Base-by-base conservation (phyloP, 2,113 vertebrate species). In the Prunella himalayana region DNA sequence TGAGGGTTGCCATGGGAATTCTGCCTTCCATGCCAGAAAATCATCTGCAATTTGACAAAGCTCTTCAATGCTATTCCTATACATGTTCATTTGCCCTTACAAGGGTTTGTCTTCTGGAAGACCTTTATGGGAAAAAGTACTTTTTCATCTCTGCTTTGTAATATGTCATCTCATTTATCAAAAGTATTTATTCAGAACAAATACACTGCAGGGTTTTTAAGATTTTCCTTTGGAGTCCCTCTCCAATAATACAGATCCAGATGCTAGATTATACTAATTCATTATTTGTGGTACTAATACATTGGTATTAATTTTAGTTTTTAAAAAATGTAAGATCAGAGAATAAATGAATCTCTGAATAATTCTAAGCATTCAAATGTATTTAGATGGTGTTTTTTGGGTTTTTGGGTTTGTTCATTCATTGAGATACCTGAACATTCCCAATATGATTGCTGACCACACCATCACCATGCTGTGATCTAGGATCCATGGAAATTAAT, bases 1-100 rank as follows among this genome's bases (percentile, higher is more conserved):
- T 60, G 54, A 50, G 8, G 60, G 66, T 72, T 96, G 80, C 68
- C 73, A 47, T 84, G 88, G 78, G 91, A 94, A 95, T 93, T 85
- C 47, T 81, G 83, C 51, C 61, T 78, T 77, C 15, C 8, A 56
- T 71, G 33, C 66, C 81, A 57, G 42, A 83, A 83, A 64, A 47
- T 60, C 57, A 45, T 54, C 88, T 63, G 41, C 49, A 80, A 44
- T 15, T 64, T 88, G 42, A 69, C 65, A 82, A 59, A 90, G 82
- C 71, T 31, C 51, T 89, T 88, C 21, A 91, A 42, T 14, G 13
- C 72, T 64, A 77, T 47, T 75, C 64, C 82, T 82, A 8, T 47
- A 31, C 56, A 41, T 50, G 49, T 77, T 83, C 50, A 64, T 53
- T 61, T 70, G 16, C 20, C 25, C 53, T 77, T 76, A 84, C 45